A percentile compares a stretch with the other conserved stretches of the same genome.
These are phyloP conservation scores for Anastrepha ludens DNA, from an alignment of 1,140 invertebrate species.

Conservation along the genomic window DNA sequence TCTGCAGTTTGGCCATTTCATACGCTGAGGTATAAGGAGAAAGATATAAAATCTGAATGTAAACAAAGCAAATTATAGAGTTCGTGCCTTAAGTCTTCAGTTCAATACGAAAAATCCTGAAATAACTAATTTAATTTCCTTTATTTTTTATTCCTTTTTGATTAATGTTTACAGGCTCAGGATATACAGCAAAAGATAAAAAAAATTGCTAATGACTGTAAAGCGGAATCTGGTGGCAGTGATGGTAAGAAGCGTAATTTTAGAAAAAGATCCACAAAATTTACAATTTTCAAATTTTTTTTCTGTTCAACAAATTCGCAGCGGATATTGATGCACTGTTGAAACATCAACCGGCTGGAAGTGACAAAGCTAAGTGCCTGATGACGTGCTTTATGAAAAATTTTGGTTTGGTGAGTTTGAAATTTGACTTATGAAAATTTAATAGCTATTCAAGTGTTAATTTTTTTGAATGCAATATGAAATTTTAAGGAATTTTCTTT, in stretches of 20 bases:
- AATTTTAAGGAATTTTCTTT: too few relatives aligned
- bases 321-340: background rate
- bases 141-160: background rate
- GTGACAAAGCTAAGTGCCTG: conserved; percentile 37
- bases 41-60: background rate
- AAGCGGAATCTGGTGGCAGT: background rate
- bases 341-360: conserved; percentile 20
- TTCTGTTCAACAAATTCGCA: background rate
- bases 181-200: background rate
- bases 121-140: too few relatives aligned
- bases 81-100: background rate
- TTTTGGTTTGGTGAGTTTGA: conserved; percentile 4
- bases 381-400: background rate
- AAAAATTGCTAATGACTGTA: conserved; percentile 22
- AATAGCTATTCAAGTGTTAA: too few relatives aligned
- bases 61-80: background rate
- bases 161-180: background rate
- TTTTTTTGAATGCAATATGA: too few relatives aligned
- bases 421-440: too few relatives aligned
- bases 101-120: background rate
- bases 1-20: background rate
- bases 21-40: background rate
- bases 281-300: background rate
- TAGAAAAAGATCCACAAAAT: background rate
- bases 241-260: background rate